A percentile compares a stretch with the other conserved stretches of the same genome.
Evolutionary conservation across 2,113 vertebrate species (phyloP).

Genomic region (Calyptomena viridis): DNA sequence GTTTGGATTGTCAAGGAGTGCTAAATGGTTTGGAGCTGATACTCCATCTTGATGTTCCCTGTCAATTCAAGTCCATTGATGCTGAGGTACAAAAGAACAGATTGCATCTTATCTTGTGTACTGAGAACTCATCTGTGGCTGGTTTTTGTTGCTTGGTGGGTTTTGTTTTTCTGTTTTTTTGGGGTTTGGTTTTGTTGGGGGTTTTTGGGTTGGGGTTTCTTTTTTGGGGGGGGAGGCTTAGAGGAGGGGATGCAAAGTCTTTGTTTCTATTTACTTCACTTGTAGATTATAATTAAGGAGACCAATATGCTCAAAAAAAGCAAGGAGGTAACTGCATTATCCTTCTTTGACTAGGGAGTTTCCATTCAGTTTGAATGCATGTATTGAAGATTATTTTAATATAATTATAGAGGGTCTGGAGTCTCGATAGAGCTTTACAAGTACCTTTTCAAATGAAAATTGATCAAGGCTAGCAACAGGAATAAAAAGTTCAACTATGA

Average conservation of each 20-base stretch:
- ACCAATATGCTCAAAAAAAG: background rate
- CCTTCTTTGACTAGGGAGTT: background rate
- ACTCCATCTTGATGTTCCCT: background rate
- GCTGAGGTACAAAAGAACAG: background rate
- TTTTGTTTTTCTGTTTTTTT: too few species aligned
- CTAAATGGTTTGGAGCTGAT: background rate
- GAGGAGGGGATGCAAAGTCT: background rate
- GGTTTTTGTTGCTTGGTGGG: background rate
- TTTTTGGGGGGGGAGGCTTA: background rate
- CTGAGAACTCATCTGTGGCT: background rate
- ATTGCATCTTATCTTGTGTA: background rate
- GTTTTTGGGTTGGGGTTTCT: background rate
- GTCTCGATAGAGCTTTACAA: background rate
- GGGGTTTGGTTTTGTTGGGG: background rate
- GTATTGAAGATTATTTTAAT: background rate
- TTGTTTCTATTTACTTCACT: slow-evolving; percentile 16
- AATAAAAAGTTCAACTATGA: background rate
- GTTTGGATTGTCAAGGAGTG: background rate
- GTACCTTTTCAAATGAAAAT: slow-evolving; percentile 31
- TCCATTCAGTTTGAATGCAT: slow-evolving; percentile 1
- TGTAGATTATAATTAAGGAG: background rate
- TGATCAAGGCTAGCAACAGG: background rate
- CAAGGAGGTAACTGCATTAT: background rate
- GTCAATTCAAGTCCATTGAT: background rate
- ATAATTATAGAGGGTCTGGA: background rate